phyloP scores from a whole-genome alignment of 2,113 vertebrate genomes.

The Phoenicopterus ruber region DNA sequence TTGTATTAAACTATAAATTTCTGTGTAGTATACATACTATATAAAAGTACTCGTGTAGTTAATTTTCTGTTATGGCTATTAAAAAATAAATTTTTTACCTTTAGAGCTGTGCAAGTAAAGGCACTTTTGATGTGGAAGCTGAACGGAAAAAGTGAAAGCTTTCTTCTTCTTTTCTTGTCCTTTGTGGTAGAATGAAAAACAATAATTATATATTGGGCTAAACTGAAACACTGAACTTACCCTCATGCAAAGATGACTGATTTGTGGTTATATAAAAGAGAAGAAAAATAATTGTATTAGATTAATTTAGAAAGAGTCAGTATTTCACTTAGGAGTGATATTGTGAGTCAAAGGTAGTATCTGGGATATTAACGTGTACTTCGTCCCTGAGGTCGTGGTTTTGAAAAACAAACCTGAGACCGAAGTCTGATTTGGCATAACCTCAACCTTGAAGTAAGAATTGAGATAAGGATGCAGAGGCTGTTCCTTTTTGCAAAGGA shows the following conservation, averaged over 20 bases:
- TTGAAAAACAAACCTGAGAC: neutral
- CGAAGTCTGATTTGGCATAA: neutral
- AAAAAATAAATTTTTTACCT: neutral
- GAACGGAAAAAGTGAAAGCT: neutral
- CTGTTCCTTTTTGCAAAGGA: neutral
- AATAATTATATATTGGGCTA: neutral
- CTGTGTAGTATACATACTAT: neutral
- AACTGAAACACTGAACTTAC: neutral
- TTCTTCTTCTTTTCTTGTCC: neutral
- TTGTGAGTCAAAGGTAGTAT: neutral
- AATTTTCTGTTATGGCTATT: neutral
- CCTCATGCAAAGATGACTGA: neutral
- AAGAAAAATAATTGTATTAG: neutral
- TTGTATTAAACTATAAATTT: neutral
- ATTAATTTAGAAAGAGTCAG: neutral
- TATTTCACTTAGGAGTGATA: neutral
- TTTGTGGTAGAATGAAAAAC: neutral
- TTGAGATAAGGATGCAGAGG: neutral
- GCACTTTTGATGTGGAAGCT: neutral
- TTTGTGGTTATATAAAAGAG: slow-evolving; percentile 8
- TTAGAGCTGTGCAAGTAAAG: neutral
- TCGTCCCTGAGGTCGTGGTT: neutral
- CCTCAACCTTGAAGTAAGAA: neutral
- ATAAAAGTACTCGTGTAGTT: neutral
- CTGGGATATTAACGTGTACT: neutral